Evolutionary conservation across 2,797 vertebrate species (phyloP), one percentile per base, ranked within the genome.

Genomic region (Hoplostethus mediterraneus): DNA sequence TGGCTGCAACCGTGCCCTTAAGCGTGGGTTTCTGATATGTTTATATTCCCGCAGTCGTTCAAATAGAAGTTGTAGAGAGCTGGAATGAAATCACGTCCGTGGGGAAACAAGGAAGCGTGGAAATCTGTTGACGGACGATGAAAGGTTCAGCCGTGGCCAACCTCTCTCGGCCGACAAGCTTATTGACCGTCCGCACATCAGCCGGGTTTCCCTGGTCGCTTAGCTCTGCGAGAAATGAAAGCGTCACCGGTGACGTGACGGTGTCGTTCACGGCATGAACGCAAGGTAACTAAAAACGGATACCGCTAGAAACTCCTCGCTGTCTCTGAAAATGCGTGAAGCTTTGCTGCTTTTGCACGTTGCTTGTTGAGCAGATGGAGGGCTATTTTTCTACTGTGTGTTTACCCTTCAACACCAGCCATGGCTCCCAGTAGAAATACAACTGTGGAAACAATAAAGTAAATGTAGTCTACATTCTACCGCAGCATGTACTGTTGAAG

Each of bases 301-400:
- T 60, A 51, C 60, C 30, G 59, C 63, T 44, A 71, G 60, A 64
- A 69, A 64, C 47, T 36, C 48, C 56, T 52, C 56, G 77, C 67
- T 58, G 49, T 79, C 73, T 60, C 54, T 63, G 66, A 79, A 69
- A 83, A 81, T 66, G 69, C 83, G 72, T 63, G 17, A n/a, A 48
- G n/a, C 11, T 59, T 71, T 48, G 63, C 59, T 79, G 52, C 69
- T 73, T 28, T 77, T 79, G 67, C 52, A 65, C 70, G 57, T 63
- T 68, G 63, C 63, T 74, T 62, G 40, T 59, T 59, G 44, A 77
- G 62, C 44, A 57, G 70, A 61, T 73, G 56, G 68, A 77, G 49
- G 57, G 4, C 17, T 64, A 28, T 72, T 80, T 77, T 73, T 79
- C 31, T 48, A 30, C 12, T n/a, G 1, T 30, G 40, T 70, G 47